Evolutionary conservation across 23 tunicate genomes (phyloP), one percentile per base, ranked within the genome.

Genomic region (Diplosoma virens): DNA sequence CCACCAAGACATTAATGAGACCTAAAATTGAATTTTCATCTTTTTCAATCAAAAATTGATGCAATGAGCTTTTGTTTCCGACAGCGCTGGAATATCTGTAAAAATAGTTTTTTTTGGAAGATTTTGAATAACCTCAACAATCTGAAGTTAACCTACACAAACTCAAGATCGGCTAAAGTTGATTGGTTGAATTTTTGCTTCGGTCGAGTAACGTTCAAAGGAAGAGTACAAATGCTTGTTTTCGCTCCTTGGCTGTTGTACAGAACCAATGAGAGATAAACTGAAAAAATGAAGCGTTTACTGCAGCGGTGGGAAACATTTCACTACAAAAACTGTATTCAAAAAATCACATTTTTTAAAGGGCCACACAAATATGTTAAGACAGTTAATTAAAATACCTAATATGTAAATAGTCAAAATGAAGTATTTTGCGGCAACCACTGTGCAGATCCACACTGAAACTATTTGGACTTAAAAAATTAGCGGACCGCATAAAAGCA

Each of bases 91-190:
- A 36, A 41, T 81, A 75, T 37, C 86, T 86, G 50, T 27, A 25
- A 56, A 67, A 29, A 75, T 7, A n/a, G n/a, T 11, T 58, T 11
- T n/a, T n/a, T n/a, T n/a, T n/a, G n/a, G n/a, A n/a, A n/a, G n/a
- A n/a, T n/a, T n/a, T n/a, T n/a, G n/a, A n/a, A n/a, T n/a, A n/a
- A n/a, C n/a, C n/a, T n/a, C n/a, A n/a, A n/a, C n/a, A n/a, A n/a
- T n/a, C n/a, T n/a, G n/a, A n/a, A n/a, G n/a, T n/a, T n/a, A 50
- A 87, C 93, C 82, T 54, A 81, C 87, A 67, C 87, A 25, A 56
- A 68, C 2, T 76, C 30, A 1, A 87, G 30, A 70, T 73, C 64
- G 1, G 32, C 66, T 25, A 53, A 1, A 4, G 64, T 65, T 0
- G 91, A 28, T 11, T 34, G 31, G 29, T 78, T 11, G 28, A 5